phyloP scores from a whole-genome alignment of 1,140 invertebrate genomes.

The Drosophila simulans region DNA sequence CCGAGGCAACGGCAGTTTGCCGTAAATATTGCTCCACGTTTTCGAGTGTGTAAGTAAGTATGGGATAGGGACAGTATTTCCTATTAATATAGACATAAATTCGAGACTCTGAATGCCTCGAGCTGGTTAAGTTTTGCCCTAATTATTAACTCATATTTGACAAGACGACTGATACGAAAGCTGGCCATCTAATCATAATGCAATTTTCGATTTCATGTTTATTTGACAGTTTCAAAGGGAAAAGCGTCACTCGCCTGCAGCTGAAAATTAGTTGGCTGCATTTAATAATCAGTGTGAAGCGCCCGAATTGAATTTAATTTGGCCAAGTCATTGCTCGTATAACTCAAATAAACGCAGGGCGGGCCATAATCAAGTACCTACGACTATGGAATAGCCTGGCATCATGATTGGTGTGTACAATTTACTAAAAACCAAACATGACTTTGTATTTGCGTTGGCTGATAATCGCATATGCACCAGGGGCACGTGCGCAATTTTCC shows the following conservation, averaged over 20 bases:
- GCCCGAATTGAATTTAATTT: constrained; percentile 18
- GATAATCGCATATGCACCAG: constrained; percentile 5
- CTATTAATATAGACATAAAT: constrained; percentile 73
- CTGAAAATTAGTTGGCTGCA: constrained; percentile 9
- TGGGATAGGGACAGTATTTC: constrained; percentile 36
- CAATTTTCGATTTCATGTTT: constrained; percentile 19
- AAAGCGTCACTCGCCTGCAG: constrained; percentile 13
- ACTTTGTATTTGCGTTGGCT: not conserved
- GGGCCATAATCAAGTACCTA: constrained; percentile 1
- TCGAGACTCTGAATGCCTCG: constrained; percentile 19
- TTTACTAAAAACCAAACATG: not conserved
- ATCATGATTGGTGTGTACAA: not conserved
- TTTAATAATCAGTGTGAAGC: constrained; percentile 30
- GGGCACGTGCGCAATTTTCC: constrained; percentile 10
- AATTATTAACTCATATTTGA: constrained; percentile 63
- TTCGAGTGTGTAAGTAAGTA: not conserved
- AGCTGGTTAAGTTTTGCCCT: constrained; percentile 50
- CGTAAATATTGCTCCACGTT: constrained; percentile 42
- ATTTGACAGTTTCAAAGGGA: constrained; percentile 32
- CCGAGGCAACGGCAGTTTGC: constrained; percentile 22
- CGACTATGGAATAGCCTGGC: not conserved
- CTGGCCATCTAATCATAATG: not conserved
- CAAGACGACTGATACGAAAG: not conserved
- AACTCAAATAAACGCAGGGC: not conserved
- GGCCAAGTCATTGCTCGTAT: not conserved